These are phyloP conservation scores for Recurvirostra avosetta DNA, from an alignment of 2,113 vertebrate genomes.

Conservation along the genomic window DNA sequence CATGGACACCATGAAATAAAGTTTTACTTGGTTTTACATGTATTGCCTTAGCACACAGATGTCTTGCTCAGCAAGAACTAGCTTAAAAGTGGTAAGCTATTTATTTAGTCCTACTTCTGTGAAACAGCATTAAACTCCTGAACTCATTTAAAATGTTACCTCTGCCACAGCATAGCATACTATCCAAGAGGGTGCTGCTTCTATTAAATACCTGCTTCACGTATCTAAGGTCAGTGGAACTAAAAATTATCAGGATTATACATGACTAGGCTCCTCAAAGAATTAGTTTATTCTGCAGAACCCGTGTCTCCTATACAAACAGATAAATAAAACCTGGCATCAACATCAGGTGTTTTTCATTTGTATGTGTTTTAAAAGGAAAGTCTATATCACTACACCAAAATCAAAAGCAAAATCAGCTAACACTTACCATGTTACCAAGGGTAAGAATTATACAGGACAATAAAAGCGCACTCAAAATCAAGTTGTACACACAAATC, in stretches of 20 bases:
- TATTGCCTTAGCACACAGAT: not conserved
- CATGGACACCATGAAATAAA: not conserved
- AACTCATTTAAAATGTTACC: not conserved
- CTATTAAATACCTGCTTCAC: not conserved
- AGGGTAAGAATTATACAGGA: not conserved
- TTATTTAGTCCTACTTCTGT: not conserved
- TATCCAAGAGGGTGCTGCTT: not conserved
- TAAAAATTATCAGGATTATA: not conserved
- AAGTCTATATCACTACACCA: not conserved
- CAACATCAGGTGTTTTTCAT: not conserved
- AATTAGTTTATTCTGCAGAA: not conserved
- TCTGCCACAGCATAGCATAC: not conserved
- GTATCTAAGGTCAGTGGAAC: not conserved
- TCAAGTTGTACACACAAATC: not conserved
- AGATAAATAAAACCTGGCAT: not conserved
- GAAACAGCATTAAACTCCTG: not conserved
- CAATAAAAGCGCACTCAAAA: not conserved
- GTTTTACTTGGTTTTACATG: not conserved
- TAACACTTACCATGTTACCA: not conserved
- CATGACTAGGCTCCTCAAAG: not conserved
- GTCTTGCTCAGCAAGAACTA: not conserved
- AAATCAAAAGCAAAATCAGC: not conserved
- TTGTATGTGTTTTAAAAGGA: not conserved
- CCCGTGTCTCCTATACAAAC: not conserved
- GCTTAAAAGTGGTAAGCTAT: not conserved